phyloP scores from a whole-genome alignment of 2,888 invertebrate species.

The Acleris cristana region DNA sequence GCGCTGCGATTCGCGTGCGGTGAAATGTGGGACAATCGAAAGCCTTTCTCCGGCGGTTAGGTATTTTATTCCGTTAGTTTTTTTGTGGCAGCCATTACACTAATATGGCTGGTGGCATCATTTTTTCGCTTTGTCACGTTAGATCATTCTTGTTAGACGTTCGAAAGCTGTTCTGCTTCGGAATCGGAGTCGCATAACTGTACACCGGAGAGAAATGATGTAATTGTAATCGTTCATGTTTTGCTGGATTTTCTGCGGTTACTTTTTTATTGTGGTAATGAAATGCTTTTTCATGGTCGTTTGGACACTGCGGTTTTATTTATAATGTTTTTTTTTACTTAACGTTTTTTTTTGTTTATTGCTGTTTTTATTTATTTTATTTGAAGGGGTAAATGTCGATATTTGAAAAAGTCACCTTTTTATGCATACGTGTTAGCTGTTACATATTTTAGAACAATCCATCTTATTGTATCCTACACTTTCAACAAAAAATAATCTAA shows the following conservation, averaged over 20 bases:
- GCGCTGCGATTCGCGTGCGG: slow-evolving; percentile 72
- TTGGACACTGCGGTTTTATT: slow-evolving; percentile 19
- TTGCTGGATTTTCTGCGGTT: slow-evolving; percentile 41
- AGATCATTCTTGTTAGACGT: slow-evolving; percentile 81
- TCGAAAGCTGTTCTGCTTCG: slow-evolving; percentile 77
- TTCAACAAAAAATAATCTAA: too few relatives aligned
- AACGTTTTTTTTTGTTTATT: not conserved
- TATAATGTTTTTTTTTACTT: slow-evolving; percentile 17
- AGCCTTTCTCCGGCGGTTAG: slow-evolving; percentile 83
- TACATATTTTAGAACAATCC: too few relatives aligned
- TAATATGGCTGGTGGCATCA: slow-evolving; percentile 80
- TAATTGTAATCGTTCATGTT: slow-evolving; percentile 62
- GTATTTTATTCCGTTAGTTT: slow-evolving; percentile 84
- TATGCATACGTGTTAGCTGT: too few relatives aligned
- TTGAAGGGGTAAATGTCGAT: not conserved
- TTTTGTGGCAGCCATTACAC: slow-evolving; percentile 80
- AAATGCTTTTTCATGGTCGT: slow-evolving; percentile 36
- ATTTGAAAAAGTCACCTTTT: too few relatives aligned
- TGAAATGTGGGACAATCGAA: slow-evolving; percentile 83
- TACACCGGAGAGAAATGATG: slow-evolving; percentile 70
- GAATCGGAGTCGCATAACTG: slow-evolving; percentile 77
- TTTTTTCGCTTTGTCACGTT: slow-evolving; percentile 83
- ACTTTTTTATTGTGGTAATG: slow-evolving; percentile 37
- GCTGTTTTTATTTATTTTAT: not conserved
- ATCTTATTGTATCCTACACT: too few relatives aligned